Percentiles rank a stretch among this genome's conserved stretches.
Evolutionary conservation across 2,888 invertebrate genomes (phyloP).

Genomic region (Marasmarcha lunaedactyla): DNA sequence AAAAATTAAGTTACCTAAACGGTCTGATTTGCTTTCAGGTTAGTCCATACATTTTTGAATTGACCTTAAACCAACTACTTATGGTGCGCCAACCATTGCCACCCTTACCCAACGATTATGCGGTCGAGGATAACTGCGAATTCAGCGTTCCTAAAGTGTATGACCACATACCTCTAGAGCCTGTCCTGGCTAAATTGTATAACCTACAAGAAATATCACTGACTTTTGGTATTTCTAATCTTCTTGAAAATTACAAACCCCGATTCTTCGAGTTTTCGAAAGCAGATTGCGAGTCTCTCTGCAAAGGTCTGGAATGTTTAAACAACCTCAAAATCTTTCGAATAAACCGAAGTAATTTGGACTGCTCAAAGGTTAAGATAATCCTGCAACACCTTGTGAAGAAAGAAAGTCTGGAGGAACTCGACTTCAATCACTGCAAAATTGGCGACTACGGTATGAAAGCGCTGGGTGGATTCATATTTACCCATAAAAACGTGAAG

Average conservation of each 20-base stretch:
- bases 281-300: slow-evolving; percentile 69
- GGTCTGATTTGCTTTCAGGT: slow-evolving; percentile 27
- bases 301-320: slow-evolving; percentile 57
- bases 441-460: slow-evolving; percentile 73
- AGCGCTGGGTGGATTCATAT: slow-evolving; percentile 71
- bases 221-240: slow-evolving; percentile 50
- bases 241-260: slow-evolving; percentile 64
- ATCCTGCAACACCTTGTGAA: slow-evolving; percentile 66
- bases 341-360: slow-evolving; percentile 72
- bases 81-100: slow-evolving; percentile 62
- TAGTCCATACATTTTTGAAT: slow-evolving; percentile 59
- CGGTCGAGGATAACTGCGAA: slow-evolving; percentile 42
- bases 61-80: slow-evolving; percentile 64
- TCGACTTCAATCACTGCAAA: slow-evolving; percentile 76
- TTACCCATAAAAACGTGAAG: slow-evolving; percentile 51
- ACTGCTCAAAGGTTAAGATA: slow-evolving; percentile 69
- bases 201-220: slow-evolving; percentile 63
- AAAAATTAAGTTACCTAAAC: too few relatives aligned
- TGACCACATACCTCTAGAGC: slow-evolving; percentile 71
- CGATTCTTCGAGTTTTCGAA: slow-evolving; percentile 73
- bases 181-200: slow-evolving; percentile 60
- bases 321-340: slow-evolving; percentile 58
- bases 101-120: slow-evolving; percentile 27
- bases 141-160: slow-evolving; percentile 47
- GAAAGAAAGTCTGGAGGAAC: slow-evolving; percentile 62